phyloP scores from a whole-genome alignment of 23 tunicate species.

The Oikopleura dioica region DNA sequence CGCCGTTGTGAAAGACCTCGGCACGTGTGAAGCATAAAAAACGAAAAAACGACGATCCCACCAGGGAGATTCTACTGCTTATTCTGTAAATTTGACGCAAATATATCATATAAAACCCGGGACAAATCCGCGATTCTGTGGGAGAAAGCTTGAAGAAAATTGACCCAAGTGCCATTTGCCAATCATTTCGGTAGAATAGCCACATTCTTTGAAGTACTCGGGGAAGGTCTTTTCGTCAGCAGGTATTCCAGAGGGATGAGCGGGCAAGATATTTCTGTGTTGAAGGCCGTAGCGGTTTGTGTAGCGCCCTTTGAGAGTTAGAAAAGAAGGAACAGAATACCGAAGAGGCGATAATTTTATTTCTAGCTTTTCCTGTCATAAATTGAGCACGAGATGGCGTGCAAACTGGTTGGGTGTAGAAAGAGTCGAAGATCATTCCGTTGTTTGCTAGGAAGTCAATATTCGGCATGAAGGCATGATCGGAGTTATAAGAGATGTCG shows the following conservation, averaged over 20 bases:
- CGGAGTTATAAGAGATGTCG: conserved; percentile 41
- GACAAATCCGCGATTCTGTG: conserved; percentile 57
- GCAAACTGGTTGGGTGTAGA: conserved; percentile 49
- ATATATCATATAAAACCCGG: too few species aligned
- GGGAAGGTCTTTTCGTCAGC: conserved; percentile 33
- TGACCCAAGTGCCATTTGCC: conserved; percentile 87
- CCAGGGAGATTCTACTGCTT: too few species aligned
- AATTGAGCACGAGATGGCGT: conserved; percentile 52
- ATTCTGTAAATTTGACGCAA: too few species aligned
- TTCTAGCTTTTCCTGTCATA: conserved; percentile 62
- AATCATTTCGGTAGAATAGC: conserved; percentile 59
- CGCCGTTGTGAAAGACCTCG: not conserved
- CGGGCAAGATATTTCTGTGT: conserved; percentile 25
- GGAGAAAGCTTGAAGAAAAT: conserved; percentile 26
- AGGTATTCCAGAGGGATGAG: conserved; percentile 29
- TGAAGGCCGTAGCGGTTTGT: conserved; percentile 58
- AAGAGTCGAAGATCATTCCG: conserved; percentile 33
- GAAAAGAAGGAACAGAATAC: too few species aligned
- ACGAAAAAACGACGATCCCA: not conserved
- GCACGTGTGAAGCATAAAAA: not conserved
- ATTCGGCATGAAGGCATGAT: conserved; percentile 40
- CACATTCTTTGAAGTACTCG: conserved; percentile 32
- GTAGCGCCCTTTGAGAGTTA: too few species aligned
- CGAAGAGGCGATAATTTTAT: too few species aligned
- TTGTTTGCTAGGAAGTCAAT: conserved; percentile 35